Evolutionary conservation across 2,797 vertebrate genomes (phyloP).

Genomic region (Galaxias olidus): DNA sequence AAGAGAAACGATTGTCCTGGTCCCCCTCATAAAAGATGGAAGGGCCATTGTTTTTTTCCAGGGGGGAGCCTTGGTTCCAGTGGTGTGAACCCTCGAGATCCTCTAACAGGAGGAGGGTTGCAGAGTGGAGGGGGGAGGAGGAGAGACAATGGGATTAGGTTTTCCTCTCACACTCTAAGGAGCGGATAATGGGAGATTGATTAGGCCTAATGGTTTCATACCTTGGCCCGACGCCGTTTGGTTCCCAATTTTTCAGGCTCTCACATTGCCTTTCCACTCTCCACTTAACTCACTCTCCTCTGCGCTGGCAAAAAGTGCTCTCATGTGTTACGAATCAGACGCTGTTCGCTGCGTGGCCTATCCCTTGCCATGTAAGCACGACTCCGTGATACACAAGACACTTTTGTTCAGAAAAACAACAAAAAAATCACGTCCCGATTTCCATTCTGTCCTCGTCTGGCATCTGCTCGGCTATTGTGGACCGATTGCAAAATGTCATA

Average conservation of each 20-base stretch:
- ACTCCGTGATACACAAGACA: constrained; percentile 59
- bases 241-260: constrained; percentile 56
- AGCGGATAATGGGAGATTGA: constrained; percentile 83
- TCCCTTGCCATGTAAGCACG: constrained; percentile 29
- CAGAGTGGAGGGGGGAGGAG: constrained; percentile 9
- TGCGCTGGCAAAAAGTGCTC: constrained; percentile 61
- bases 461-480: constrained; percentile 18
- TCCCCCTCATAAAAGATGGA: constrained; percentile 79
- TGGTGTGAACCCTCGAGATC: constrained; percentile 38
- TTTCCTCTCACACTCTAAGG: constrained; percentile 53
- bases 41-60: constrained; percentile 39
- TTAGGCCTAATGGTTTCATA: constrained; percentile 84
- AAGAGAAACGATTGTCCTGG: constrained; percentile 72
- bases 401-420: constrained; percentile 67
- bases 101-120: constrained; percentile 33
- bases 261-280: constrained; percentile 1
- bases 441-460: constrained; percentile 5
- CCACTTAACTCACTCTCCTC: not conserved
- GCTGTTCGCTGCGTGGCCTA: constrained; percentile 40
- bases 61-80: constrained; percentile 54
- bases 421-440: constrained; percentile 7
- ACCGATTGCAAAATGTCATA: constrained; percentile 32
- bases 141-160: constrained; percentile 76
- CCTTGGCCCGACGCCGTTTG: constrained; percentile 75
- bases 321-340: constrained; percentile 79